A percentile compares a stretch with the other conserved stretches of the same genome.
Evolutionary conservation across 2,888 invertebrate genomes (phyloP).

Genomic region (Julus scandinavius): DNA sequence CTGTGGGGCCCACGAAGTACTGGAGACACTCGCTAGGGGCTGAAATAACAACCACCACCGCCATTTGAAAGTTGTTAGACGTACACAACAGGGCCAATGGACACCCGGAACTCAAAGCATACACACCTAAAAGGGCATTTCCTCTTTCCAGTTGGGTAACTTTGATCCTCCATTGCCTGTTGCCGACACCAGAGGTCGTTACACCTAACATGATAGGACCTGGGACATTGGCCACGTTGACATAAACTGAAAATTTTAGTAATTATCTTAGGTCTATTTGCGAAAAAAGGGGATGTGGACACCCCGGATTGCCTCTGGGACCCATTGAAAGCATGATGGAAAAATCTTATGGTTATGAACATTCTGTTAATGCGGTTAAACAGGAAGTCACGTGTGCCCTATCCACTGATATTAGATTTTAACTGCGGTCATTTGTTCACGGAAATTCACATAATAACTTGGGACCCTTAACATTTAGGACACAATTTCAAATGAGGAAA

Average conservation of each 20-base stretch:
- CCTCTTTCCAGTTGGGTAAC: constrained; percentile 56
- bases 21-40: constrained; percentile 55
- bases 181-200: constrained; percentile 55
- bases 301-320: no score
- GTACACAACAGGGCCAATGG: no score
- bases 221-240: constrained; percentile 45
- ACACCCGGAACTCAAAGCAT: neutral
- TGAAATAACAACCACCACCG: neutral
- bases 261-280: neutral
- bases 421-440: no score
- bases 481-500: no score
- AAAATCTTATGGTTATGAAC: no score
- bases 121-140: constrained; percentile 54
- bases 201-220: constrained; percentile 56
- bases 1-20: constrained; percentile 52
- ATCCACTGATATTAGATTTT: no score
- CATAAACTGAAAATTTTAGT: constrained; percentile 48
- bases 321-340: no score
- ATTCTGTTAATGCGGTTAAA: no score
- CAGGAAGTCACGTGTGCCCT: no score
- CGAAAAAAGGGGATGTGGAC: no score
- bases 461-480: no score
- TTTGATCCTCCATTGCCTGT: constrained; percentile 56
- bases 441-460: no score
- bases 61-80: neutral